A percentile compares a stretch with the other conserved stretches of the same genome.
Evolutionary conservation across 1,140 invertebrate genomes (phyloP).

Genomic region (Pseudomyrmex sp.): DNA sequence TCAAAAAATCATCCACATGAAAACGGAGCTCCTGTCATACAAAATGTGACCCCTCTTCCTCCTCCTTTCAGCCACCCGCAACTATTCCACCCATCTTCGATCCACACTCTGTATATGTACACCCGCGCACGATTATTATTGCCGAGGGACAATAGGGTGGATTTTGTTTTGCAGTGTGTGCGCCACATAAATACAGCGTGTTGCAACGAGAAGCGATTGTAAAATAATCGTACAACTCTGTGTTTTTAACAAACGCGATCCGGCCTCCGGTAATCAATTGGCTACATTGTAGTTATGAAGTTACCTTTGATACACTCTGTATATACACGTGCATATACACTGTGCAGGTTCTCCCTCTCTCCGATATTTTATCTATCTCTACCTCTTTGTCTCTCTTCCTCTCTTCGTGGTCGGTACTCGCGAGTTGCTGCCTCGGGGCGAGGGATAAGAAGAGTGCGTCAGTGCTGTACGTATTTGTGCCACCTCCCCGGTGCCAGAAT

Average conservation of each 20-base stretch:
- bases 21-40: not conserved
- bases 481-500: conserved; percentile 22
- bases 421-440: conserved; percentile 70
- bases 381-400: conserved; percentile 55
- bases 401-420: conserved; percentile 75
- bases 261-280: conserved; percentile 50
- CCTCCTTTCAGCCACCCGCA: not conserved
- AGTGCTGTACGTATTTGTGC: conserved; percentile 11
- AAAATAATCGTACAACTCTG: conserved; percentile 26
- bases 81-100: conserved; percentile 34
- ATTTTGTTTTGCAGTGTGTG: conserved; percentile 30
- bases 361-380: conserved; percentile 16
- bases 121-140: not conserved
- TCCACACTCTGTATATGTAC: conserved; percentile 20
- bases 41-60: not conserved
- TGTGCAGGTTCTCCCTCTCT: conserved; percentile 57
- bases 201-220: conserved; percentile 15
- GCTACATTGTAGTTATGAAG: conserved; percentile 56
- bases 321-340: conserved; percentile 60
- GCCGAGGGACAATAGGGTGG: not conserved
- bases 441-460: conserved; percentile 65
- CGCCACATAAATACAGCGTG: not conserved
- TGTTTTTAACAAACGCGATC: conserved; percentile 27
- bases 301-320: conserved; percentile 72
- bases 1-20: no score